Percentiles rank a stretch among this genome's conserved stretches.
phyloP scores from a whole-genome alignment of 2,888 invertebrate species.

The Scaptomyza tumidula region DNA sequence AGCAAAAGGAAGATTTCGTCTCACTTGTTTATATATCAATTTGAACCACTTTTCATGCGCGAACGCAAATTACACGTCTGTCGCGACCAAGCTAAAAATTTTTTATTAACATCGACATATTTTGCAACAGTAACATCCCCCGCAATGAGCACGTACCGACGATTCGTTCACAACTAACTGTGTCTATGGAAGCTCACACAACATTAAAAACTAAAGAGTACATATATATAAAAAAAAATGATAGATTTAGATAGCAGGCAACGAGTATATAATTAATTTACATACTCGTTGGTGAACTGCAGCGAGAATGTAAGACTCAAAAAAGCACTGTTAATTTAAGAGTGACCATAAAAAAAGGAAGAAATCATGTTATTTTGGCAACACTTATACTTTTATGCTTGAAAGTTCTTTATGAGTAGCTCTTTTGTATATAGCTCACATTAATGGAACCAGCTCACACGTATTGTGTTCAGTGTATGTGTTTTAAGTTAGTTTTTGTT shows the following conservation, averaged over 20 bases:
- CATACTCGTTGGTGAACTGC: neutral
- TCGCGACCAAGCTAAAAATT: constrained; percentile 18
- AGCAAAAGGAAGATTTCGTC: constrained; percentile 1
- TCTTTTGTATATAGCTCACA: neutral
- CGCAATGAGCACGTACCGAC: constrained; percentile 26
- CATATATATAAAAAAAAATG: neutral
- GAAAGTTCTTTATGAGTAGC: neutral
- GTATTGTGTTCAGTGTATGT: neutral
- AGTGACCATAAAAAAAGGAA: neutral
- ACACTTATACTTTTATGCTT: neutral
- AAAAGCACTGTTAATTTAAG: neutral
- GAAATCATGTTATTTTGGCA: neutral
- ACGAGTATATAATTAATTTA: neutral
- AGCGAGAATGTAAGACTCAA: neutral
- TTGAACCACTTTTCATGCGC: constrained; percentile 11
- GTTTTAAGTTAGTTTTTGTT: neutral
- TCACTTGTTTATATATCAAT: neutral
- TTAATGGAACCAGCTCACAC: neutral
- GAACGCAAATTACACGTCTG: constrained; percentile 19
- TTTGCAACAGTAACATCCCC: neutral
- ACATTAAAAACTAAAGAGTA: constrained; percentile 18
- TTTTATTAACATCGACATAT: constrained; percentile 35
- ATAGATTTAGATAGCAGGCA: neutral
- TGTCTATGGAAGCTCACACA: constrained; percentile 32
- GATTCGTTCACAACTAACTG: constrained; percentile 56